Evolutionary conservation across 2,113 vertebrate species (phyloP), one percentile per base, ranked within the genome.

Genomic region (Microtus pennsylvanicus): DNA sequence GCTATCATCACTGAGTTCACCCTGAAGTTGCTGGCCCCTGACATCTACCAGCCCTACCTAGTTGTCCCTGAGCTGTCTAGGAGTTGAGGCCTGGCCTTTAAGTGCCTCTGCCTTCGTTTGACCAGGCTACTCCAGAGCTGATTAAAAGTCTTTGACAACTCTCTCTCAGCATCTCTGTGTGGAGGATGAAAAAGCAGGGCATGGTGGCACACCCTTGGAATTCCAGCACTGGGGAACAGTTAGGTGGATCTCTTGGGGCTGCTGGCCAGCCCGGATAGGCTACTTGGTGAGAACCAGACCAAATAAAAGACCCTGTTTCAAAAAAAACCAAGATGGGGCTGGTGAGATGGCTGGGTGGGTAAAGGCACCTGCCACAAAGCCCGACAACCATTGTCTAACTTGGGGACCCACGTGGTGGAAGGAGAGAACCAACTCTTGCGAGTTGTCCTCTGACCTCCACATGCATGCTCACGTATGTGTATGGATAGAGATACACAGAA

Each of bases 1-100:
- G 99, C 99, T 0, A 6, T 99, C 11, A 96, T 99, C 91, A 98
- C 99, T 0, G 99, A 99, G 87, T 97, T 99, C 8, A 98, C 99
- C 1, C 98, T 99, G 87, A 98, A 99, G 94, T 96, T 99, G 89
- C 94, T 99, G 93, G 78, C 95, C 0, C 98, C 99, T 0, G 85
- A 30, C 0, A 0, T 4, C 38, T 99, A 98, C 96, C 97, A 97
- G 93, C 98, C 98, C 0, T 50, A 0, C 0, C 47, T 97, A 5
- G 85, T 30, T 33, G 3, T 26, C 3, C 1, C 50, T 0, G 0
- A 5, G 11, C 4, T 21, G 45, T 6, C 13, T n/a, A 38, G 0
- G 1, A 30, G 21, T 95, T 97, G 61, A 3, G 7, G 47, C 52
- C 0, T 3, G 55, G 75, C 47, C 47, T 35, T 4, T 0, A 0